Evolutionary conservation across 2,888 invertebrate genomes (phyloP), one percentile per base, ranked within the genome.

Genomic region (Tiphia femorata): DNA sequence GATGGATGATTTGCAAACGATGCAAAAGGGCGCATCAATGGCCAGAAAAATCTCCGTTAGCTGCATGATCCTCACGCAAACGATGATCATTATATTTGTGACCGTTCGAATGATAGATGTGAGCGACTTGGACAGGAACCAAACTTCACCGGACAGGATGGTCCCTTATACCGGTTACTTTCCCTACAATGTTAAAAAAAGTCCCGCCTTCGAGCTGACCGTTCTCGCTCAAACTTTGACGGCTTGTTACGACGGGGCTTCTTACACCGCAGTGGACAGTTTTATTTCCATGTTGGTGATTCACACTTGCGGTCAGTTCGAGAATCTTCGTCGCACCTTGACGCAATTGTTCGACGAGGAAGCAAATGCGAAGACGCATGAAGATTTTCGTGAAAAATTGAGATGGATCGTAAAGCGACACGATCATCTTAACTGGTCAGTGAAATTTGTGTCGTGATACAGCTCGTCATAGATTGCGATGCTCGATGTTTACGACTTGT

Each of bases 211-310:
- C 8, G 25, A 59, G 19, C 5, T 60, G 1, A 43, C 42, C 0
- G 56, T 47, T 21, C 3, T 61, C 2, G 51, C 38, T 0, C 72
- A 73, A 21, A 17, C 57, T 1, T 0, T 69, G 0, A 47, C 62
- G 0, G 55, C 33, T 7, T 54, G 54, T 14, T 48, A 49, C 30
- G 42, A 50, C 1, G 43, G 56, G 0, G 42, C 59, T 4, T 44
- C 59, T 2, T 72, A 67, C 27, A 58, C 74, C 0, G 43, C 50
- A 3, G 44, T 55, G 1, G 69, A 69, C 23, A 57, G 62, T 6
- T 62, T 72, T 12, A 51, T 72, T 8, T 62, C 58, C 0, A 72
- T 69, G 57, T 12, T 73, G 4, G 46, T 68, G 0, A 29, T 72
- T 25, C 67, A 72, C 30, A n/a, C 48, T 1, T 69, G 67, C 5